Evolutionary conservation across 2,797 vertebrate species (phyloP), one percentile per base, ranked within the genome.

Genomic region (Enteromius viviparus): DNA sequence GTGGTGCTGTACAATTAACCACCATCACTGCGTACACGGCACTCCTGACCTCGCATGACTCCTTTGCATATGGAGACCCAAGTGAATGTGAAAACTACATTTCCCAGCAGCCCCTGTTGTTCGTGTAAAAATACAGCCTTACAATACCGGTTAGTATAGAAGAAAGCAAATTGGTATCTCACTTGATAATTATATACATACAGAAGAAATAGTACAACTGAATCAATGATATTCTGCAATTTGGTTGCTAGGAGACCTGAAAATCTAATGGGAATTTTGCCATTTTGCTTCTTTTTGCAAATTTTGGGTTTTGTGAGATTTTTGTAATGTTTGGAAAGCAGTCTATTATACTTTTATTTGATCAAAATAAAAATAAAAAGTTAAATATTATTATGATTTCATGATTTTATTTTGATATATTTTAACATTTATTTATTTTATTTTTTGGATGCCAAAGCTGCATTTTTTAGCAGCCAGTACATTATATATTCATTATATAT

Each of bases 1-100:
- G 70, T 85, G 81, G 76, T 40, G 83, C 11, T 76, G 68, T 77
- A 80, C 74, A 86, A 88, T 88, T 86, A 86, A 71, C 72, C 53
- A 10, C 68, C 76, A 78, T 85, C 72, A 62, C 71, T 14, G 58
- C 58, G 70, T 64, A 86, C 72, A 51, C 17, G 14, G 1, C 53
- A 65, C 66, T 72, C 76, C 80, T 84, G 85, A 87, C 87, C 84
- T 86, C 85, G 68, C 76, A 17, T 19, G 14, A 21, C 37, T 72
- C 26, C 69, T 72, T 58, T 45, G 4, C 72, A 62, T 34, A 65
- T 66, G 47, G 37, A 76, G 71, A 21, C 34, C 40, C 79, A 71
- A 29, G 49, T 12, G 37, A 45, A 65, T 23, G 19, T 23, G 34
- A 45, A 58, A 12, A 76, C 70, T 80, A 49, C 71, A 82, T 76